Conservation (phyloP, 2,113 vertebrate species). For the Protomyctophum bolini region DNA sequence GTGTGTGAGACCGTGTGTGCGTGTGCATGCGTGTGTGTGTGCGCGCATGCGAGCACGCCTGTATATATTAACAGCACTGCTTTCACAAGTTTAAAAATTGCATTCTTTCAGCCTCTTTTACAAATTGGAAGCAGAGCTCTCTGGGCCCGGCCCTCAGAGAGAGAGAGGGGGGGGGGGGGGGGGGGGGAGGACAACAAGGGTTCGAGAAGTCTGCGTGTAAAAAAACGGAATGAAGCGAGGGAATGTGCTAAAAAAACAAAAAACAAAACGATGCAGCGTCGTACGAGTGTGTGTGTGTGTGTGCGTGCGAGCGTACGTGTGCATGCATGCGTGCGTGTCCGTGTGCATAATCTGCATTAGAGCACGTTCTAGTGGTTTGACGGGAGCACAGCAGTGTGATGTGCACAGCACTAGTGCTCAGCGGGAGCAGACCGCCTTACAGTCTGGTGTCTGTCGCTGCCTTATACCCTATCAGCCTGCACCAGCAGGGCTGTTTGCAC, state of each 20-base stretch:
- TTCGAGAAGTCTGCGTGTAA: neutral
- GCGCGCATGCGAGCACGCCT: too few relatives aligned
- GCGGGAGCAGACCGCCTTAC: conserved; percentile 63
- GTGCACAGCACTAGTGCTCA: conserved; percentile 13
- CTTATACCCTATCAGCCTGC: conserved; percentile 24
- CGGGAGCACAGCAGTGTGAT: conserved; percentile 75
- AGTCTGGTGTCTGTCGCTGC: conserved; percentile 65
- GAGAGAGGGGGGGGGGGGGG: conserved; percentile 36
- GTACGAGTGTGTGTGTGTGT: neutral
- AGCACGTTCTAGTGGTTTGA: conserved; percentile 89
- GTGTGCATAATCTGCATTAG: conserved; percentile 86
- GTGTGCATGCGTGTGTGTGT: too few relatives aligned
- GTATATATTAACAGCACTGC: conserved; percentile 28
- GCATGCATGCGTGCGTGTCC: neutral
- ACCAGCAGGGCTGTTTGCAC: conserved; percentile 57
- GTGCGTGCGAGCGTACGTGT: neutral
- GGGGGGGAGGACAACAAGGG: conserved; percentile 7
- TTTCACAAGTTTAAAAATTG: conserved; percentile 47
- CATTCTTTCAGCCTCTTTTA: conserved; percentile 62
- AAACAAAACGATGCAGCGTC: too few relatives aligned
- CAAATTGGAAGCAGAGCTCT: conserved; percentile 69
- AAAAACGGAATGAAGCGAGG: conserved; percentile 13
- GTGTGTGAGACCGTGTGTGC: neutral
- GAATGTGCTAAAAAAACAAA: too few relatives aligned
- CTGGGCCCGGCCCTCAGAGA: conserved; percentile 21